Percentiles rank a stretch among this genome's conserved stretches.
These are phyloP conservation scores for Zygothrica quintamaculata DNA, from an alignment of 2,888 invertebrate genomes.

Conservation along the genomic window DNA sequence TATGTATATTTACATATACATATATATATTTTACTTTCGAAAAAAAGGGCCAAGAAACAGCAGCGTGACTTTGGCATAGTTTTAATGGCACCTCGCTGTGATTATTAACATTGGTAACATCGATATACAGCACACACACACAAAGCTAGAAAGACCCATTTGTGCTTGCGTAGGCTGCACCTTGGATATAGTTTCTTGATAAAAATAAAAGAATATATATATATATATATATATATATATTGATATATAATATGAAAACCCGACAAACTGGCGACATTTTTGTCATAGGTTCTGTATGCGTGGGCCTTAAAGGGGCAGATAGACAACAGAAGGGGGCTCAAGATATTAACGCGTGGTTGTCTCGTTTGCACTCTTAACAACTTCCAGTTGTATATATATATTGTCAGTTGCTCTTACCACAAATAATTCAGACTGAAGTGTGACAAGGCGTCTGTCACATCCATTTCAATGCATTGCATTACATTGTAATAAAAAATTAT, in stretches of 20 bases:
- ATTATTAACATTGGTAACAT: conserved; percentile 25
- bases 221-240: too few species aligned
- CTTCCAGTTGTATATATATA: conserved; percentile 54
- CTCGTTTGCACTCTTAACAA: conserved; percentile 71
- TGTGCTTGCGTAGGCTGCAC: conserved; percentile 44
- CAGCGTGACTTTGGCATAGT: conserved; percentile 75
- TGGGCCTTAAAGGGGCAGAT: conserved; percentile 43
- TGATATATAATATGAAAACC: too few species aligned
- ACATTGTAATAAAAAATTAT: conserved; percentile 38
- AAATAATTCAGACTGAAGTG: conserved; percentile 62
- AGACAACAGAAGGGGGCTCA: conserved; percentile 4
- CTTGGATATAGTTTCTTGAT: conserved; percentile 46
- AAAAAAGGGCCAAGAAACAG: conserved; percentile 58
- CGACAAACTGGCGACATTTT: conserved; percentile 69
- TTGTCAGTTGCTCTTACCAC: conserved; percentile 34
- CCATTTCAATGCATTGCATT: conserved; percentile 29
- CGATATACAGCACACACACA: neutral
- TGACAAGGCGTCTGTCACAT: conserved; percentile 50
- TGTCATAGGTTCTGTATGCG: conserved; percentile 42
- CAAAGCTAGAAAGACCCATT: conserved; percentile 23
- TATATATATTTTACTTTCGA: conserved; percentile 35
- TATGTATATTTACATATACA: conserved; percentile 16
- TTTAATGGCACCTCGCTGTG: conserved; percentile 51
- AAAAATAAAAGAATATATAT: conserved; percentile 25
- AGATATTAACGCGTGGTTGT: conserved; percentile 49